phyloP scores from a whole-genome alignment of 2,113 vertebrate genomes.

The Nanorana parkeri region DNA sequence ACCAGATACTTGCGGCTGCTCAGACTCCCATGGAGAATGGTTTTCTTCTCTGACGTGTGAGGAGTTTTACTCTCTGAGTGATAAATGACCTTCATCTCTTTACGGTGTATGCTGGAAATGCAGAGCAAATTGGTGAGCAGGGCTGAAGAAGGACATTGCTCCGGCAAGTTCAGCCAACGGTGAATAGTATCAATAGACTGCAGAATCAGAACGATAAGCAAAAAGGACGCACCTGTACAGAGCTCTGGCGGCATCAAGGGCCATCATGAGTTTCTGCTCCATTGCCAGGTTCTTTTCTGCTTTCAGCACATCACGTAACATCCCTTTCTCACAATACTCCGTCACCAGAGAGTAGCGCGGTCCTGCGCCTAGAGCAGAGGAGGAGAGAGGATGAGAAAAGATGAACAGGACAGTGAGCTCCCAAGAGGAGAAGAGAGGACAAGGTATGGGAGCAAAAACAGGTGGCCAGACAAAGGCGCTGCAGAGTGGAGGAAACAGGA shows the following conservation, averaged over 20 bases:
- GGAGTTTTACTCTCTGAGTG: no score
- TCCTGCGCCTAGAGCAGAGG: slow-evolving; percentile 65
- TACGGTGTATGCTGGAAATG: no score
- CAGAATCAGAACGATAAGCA: background rate
- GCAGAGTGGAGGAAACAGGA: background rate
- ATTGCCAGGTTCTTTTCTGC: slow-evolving; percentile 68
- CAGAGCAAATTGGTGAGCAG: no score
- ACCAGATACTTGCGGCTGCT: slow-evolving; percentile 86
- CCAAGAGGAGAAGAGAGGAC: no score
- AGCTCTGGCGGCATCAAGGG: slow-evolving; percentile 80
- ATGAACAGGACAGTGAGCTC: no score
- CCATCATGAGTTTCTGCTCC: slow-evolving; percentile 73
- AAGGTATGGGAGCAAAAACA: no score
- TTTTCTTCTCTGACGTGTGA: slow-evolving; percentile 77
- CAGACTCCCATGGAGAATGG: slow-evolving; percentile 80
- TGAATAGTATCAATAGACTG: background rate
- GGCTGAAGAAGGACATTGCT: no score
- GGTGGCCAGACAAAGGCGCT: no score
- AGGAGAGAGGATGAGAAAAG: no score
- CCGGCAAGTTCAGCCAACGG: no score
- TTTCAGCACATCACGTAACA: slow-evolving; percentile 78
- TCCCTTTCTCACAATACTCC: slow-evolving; percentile 87
- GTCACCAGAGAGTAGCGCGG: slow-evolving; percentile 82
- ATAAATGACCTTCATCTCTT: no score
- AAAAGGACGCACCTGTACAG: slow-evolving; percentile 78